Evolutionary conservation across 2,113 vertebrate species (phyloP).

Genomic region (Cyanoramphus novaezelandiae): DNA sequence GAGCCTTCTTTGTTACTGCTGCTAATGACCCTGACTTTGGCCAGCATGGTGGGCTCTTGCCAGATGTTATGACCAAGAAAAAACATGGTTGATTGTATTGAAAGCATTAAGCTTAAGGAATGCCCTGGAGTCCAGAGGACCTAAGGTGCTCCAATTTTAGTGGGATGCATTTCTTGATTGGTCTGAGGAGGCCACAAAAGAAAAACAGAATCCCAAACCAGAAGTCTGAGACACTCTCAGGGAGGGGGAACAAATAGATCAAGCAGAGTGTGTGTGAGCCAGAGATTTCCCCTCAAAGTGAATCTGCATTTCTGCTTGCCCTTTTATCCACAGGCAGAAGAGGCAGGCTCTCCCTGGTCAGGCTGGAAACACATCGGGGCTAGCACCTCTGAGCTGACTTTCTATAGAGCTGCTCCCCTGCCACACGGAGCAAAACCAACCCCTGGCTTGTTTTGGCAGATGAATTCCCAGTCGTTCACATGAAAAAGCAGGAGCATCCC

Average conservation of each 20-base stretch:
- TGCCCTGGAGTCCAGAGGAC: background rate
- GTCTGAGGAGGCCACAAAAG: background rate
- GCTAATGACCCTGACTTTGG: background rate
- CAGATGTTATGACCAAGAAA: background rate
- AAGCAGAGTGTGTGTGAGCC: background rate
- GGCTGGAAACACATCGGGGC: background rate
- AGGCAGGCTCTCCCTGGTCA: too few species aligned
- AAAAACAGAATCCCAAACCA: background rate
- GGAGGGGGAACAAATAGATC: background rate
- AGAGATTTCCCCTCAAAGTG: fast-evolving
- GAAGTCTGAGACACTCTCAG: background rate
- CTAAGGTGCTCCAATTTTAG: background rate
- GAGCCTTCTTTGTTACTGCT: background rate
- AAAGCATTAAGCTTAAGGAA: background rate
- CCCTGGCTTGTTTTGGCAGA: background rate
- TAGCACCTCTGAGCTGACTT: background rate
- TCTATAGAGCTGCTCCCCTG: background rate
- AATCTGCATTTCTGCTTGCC: background rate
- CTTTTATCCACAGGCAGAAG: background rate
- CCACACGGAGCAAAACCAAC: background rate
- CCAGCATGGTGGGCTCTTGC: background rate
- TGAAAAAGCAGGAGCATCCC: background rate
- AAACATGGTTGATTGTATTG: background rate
- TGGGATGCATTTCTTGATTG: background rate
- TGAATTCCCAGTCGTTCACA: background rate